These are phyloP conservation scores for Pseudotriccus pelzelni DNA, from an alignment of 2,797 vertebrate genomes.

Conservation along the genomic window DNA sequence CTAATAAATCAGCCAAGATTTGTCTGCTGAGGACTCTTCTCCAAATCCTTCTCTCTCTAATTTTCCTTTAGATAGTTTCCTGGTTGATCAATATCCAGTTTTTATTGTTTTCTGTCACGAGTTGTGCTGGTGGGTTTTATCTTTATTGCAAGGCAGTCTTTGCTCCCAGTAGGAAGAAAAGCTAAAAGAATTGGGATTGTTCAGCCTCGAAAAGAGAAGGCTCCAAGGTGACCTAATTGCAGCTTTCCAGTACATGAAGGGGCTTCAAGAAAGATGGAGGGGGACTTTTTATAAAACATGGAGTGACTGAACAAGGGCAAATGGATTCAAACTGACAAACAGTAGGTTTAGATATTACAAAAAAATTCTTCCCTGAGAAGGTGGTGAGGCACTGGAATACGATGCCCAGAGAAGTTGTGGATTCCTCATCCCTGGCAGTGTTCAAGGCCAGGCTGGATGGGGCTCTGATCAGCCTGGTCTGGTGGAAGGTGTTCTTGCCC, in stretches of 20 bases:
- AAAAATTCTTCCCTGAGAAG: not conserved
- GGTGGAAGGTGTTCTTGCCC: not conserved
- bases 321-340: not conserved
- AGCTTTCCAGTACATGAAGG: fast-evolving
- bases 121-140: not conserved
- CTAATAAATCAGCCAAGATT: not conserved
- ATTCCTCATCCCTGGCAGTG: not conserved
- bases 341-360: not conserved
- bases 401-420: not conserved
- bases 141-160: not conserved
- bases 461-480: not conserved
- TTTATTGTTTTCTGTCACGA: not conserved
- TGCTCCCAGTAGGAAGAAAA: not conserved
- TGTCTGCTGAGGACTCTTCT: not conserved
- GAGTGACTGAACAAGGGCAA: not conserved
- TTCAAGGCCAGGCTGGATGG: not conserved
- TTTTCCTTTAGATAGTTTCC: not conserved
- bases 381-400: not conserved
- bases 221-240: not conserved
- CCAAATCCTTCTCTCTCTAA: not conserved
- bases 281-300: not conserved
- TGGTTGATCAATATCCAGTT: not conserved
- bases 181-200: not conserved
- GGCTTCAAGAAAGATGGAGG: not conserved
- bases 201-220: not conserved